Evolutionary conservation across 2,888 invertebrate species (phyloP).

Genomic region (Phragmatobia fuliginosa): DNA sequence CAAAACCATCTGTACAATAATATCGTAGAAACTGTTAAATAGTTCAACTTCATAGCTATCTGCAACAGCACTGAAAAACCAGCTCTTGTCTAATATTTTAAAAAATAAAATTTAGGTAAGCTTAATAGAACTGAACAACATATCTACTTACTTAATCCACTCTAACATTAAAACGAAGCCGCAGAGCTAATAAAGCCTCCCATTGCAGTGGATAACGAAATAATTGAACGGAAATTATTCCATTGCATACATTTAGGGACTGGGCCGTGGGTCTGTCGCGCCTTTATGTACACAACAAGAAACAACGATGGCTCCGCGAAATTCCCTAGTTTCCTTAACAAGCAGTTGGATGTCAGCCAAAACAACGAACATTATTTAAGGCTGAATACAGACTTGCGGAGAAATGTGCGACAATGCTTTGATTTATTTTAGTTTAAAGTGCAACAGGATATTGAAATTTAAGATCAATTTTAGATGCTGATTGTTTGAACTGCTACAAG

Average conservation of each 20-base stretch:
- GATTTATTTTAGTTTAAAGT: conserved; percentile 44
- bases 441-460: conserved; percentile 48
- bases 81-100: neutral
- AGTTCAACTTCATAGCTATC: too few species aligned
- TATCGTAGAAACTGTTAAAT: neutral
- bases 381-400: conserved; percentile 52
- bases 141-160: conserved; percentile 19
- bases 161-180: conserved; percentile 31
- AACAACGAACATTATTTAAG: conserved; percentile 70
- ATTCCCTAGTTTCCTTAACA: conserved; percentile 80
- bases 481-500: conserved; percentile 27
- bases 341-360: conserved; percentile 81
- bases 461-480: conserved; percentile 32
- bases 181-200: conserved; percentile 33
- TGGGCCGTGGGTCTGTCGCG: conserved; percentile 52
- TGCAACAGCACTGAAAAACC: too few species aligned
- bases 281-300: conserved; percentile 70
- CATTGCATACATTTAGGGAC: conserved; percentile 52
- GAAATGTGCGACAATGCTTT: conserved; percentile 35
- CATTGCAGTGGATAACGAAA: conserved; percentile 47
- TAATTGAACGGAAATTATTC: conserved; percentile 54
- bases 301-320: conserved; percentile 71
- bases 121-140: conserved; percentile 13
- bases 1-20: too few species aligned
- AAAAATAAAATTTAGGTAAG: neutral